Base-by-base conservation (phyloP, 2,888 invertebrate genomes). In the Nyleta sp. region DNA sequence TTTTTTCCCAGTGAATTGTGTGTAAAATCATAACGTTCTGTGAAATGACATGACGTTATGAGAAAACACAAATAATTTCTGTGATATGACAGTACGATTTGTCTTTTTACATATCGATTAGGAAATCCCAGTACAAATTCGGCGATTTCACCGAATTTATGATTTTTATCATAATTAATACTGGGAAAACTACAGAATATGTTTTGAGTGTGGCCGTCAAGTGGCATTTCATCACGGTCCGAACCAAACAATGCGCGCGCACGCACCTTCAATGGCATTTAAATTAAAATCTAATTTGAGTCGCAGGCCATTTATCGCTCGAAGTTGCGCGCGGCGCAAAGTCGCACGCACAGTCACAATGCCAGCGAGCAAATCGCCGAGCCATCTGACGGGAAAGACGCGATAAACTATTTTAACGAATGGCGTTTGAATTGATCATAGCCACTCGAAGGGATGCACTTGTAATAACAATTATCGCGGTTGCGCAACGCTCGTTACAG, bases 361-460 rank as follows among this genome's bases (percentile, higher is more conserved):
- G 59, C 50, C 33, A 20, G 5, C 40, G 20, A 1, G 40, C 65
- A 65, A 67, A 55, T 53, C 67, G 17, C 33, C 20, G 46, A 48
- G 38, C 35, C 38, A 55, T 33, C 22, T 33, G 44, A 72, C 59
- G 65, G 50, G 15, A 48, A 42, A 75, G 75, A 62, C 35, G 62
- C 68, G 55, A 75, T 70, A 70, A 76, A 76, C 57, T 70, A 76
- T 70, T 76, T 76, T 76, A 76, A 76, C 52, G 75, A 76, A 70
- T 70, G 33, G 22, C 59, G n/a, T 15, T 70, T 22, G 44, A 46
- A 64, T 60, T 65, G 59, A 76, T 71, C 65, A 33, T n/a, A 57
- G 24, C 10, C 42, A 40, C 20, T 62, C 55, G 13, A 53, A 67
- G 65, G 71, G 77, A 59, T 71, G 71, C 65, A 52, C 65, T 70